phyloP scores from a whole-genome alignment of 2,888 invertebrate genomes.

The Drosophila hamatofila region DNA sequence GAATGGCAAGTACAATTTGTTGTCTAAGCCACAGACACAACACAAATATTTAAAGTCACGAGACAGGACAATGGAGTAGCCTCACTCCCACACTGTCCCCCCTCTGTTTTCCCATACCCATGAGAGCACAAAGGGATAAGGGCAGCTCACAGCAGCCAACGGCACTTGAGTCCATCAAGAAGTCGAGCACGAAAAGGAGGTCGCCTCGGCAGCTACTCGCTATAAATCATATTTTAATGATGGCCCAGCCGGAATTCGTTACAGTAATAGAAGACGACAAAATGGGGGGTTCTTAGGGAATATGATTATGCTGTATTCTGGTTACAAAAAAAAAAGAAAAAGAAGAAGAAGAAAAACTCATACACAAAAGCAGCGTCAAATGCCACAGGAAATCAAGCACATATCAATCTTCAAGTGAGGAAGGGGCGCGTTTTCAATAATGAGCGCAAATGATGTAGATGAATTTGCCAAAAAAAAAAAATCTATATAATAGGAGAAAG shows the following conservation, averaged over 20 bases:
- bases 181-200: conserved; percentile 42
- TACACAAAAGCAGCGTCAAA: conserved; percentile 8
- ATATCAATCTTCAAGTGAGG: conserved; percentile 63
- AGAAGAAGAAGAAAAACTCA: neutral
- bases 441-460: conserved; percentile 41
- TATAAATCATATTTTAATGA: conserved; percentile 82
- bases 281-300: conserved; percentile 8
- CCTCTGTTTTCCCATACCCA: conserved; percentile 1
- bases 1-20: conserved; percentile 30
- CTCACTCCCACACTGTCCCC: no score
- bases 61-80: conserved; percentile 12
- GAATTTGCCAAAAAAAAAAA: conserved; percentile 32
- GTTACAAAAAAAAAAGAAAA: conserved; percentile 25
- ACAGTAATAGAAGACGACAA: conserved; percentile 66
- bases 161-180: conserved; percentile 53
- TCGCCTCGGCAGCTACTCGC: conserved; percentile 35
- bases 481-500: neutral
- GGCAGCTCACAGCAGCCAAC: conserved; percentile 17
- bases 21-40: conserved; percentile 35
- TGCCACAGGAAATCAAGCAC: conserved; percentile 52
- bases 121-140: conserved; percentile 25
- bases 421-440: conserved; percentile 38
- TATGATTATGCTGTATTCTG: conserved; percentile 61
- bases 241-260: conserved; percentile 66
- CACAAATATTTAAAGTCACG: conserved; percentile 63